phyloP scores from a whole-genome alignment of 2,888 invertebrate species.

The Apeira syringaria region DNA sequence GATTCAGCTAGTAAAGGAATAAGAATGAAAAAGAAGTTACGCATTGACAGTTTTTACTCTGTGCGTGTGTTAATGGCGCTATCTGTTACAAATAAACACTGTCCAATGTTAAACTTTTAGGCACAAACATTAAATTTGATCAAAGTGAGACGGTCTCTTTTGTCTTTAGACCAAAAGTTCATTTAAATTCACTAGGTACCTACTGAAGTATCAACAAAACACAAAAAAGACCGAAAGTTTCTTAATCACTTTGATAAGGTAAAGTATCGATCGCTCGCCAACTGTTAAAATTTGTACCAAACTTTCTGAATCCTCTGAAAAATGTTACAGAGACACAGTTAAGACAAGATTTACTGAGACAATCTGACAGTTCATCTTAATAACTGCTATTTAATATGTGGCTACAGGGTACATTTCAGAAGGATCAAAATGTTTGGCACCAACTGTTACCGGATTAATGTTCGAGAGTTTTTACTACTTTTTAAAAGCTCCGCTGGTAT shows the following conservation, averaged over 20 bases:
- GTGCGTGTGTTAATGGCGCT: too few species aligned
- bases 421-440: conserved; percentile 31
- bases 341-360: neutral
- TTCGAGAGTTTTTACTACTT: conserved; percentile 70
- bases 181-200: too few species aligned
- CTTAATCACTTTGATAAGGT: conserved; percentile 56
- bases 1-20: too few species aligned
- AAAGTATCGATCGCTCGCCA: conserved; percentile 62
- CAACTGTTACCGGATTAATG: conserved; percentile 69
- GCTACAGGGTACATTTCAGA: neutral
- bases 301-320: neutral
- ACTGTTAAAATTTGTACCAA: conserved; percentile 32
- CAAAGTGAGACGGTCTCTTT: too few species aligned
- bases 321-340: neutral
- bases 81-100: too few species aligned
- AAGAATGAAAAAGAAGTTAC: too few species aligned
- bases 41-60: too few species aligned
- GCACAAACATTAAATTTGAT: too few species aligned
- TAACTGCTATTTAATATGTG: neutral
- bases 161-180: too few species aligned
- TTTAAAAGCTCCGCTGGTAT: conserved; percentile 58
- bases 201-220: too few species aligned
- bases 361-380: neutral
- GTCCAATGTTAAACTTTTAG: too few species aligned
- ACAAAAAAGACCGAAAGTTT: conserved; percentile 39